phyloP scores from a whole-genome alignment of 2,113 vertebrate species.

The Sylvietta virens region DNA sequence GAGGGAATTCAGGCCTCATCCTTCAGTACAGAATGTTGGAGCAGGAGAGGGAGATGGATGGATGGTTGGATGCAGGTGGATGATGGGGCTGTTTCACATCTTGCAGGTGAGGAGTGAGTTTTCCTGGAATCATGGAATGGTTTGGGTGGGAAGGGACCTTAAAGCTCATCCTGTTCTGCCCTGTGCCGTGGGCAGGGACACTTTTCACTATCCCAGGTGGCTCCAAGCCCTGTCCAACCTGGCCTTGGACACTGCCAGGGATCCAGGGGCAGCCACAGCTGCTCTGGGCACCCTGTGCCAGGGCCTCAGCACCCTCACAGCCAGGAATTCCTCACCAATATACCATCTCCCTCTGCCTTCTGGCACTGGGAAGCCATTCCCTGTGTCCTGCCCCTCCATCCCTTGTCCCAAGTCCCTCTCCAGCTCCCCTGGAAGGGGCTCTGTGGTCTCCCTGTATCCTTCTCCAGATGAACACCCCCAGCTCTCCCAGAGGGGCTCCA shows the following conservation, averaged over 20 bases:
- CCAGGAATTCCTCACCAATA: not conserved
- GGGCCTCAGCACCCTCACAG: not conserved
- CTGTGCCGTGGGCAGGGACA: not conserved
- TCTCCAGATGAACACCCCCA: not conserved
- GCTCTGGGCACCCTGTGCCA: not conserved
- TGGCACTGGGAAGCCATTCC: not conserved
- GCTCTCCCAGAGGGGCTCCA: not conserved
- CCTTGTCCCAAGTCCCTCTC: not conserved
- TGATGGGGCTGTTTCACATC: not conserved
- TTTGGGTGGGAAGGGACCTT: not conserved
- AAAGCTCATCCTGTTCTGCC: accelerated
- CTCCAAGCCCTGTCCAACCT: not conserved
- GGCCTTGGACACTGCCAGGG: not conserved
- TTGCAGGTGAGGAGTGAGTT: not conserved
- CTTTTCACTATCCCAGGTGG: accelerated
- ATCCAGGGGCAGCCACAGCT: not conserved
- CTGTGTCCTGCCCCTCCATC: not conserved
- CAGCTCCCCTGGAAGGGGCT: not conserved
- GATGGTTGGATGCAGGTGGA: not conserved
- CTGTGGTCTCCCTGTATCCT: not conserved
- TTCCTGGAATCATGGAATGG: not conserved
- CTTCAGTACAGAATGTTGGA: accelerated
- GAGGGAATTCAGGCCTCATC: not conserved
- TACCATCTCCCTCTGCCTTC: not conserved
- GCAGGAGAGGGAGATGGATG: not conserved